Evolutionary conservation across 2,888 invertebrate genomes (phyloP).

Genomic region (Nephrotoma appendiculata): DNA sequence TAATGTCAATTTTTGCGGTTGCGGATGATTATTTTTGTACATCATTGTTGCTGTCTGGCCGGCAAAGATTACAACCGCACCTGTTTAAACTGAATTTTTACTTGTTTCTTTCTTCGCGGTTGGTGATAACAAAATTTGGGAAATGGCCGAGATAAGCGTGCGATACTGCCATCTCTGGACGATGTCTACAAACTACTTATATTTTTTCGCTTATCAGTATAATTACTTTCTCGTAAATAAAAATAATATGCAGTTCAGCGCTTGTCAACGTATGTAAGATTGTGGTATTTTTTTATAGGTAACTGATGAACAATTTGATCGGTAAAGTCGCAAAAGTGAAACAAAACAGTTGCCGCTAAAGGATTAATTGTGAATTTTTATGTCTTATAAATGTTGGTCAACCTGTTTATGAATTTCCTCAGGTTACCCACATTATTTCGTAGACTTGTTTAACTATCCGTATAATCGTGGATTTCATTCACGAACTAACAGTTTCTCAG

Average conservation of each 20-base stretch:
- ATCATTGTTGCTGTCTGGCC: background rate
- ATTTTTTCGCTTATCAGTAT: background rate
- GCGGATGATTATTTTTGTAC: background rate
- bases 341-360: no score
- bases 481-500: no score
- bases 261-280: no score
- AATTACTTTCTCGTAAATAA: background rate
- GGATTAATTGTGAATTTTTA: no score
- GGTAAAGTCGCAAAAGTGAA: no score
- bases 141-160: background rate
- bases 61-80: background rate
- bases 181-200: background rate
- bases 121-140: background rate
- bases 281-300: no score
- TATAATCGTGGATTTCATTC: no score
- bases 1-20: background rate
- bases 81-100: background rate
- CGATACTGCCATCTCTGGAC: background rate
- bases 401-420: no score
- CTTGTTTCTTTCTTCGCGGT: background rate
- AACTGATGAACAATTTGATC: no score
- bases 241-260: background rate
- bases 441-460: no score
- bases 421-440: no score
- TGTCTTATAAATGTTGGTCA: no score